Evolutionary conservation across 2,113 vertebrate species (phyloP).

Genomic region (Dryoscopus gambensis): DNA sequence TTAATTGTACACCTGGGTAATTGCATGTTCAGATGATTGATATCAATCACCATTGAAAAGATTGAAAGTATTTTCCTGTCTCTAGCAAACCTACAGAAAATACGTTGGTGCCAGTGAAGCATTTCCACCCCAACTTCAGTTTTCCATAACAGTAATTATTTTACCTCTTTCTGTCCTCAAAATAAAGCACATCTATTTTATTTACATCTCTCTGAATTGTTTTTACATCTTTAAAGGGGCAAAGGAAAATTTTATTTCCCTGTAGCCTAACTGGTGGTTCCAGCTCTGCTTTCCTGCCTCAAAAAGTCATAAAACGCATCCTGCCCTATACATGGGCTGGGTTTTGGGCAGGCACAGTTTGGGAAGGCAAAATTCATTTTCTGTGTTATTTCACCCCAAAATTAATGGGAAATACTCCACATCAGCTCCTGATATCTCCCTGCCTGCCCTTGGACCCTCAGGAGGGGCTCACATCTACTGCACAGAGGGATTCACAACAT

Average conservation of each 20-base stretch:
- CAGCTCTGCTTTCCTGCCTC: neutral
- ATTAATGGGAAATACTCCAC: neutral
- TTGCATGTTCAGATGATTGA: neutral
- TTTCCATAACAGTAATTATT: neutral
- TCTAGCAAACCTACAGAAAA: neutral
- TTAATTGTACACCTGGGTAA: neutral
- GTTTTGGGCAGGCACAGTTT: neutral
- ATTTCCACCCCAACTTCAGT: neutral
- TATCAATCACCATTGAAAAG: neutral
- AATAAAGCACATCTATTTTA: neutral
- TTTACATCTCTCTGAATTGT: neutral
- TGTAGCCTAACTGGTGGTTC: neutral
- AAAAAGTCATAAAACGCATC: neutral
- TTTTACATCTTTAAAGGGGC: neutral
- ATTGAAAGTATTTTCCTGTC: neutral
- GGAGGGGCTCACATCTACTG: fast-evolving
- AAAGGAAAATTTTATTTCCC: neutral
- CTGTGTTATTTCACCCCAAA: neutral
- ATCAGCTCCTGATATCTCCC: too few species aligned
- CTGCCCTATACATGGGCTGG: neutral
- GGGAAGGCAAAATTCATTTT: neutral
- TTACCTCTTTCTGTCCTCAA: neutral
- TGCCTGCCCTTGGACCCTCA: too few species aligned
- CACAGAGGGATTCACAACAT: fast-evolving
- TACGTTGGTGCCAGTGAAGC: neutral